These are phyloP conservation scores for Beroe ovata DNA, from an alignment of 37 sponge, comb jelly and placozoan genomes.

Conservation along the genomic window DNA sequence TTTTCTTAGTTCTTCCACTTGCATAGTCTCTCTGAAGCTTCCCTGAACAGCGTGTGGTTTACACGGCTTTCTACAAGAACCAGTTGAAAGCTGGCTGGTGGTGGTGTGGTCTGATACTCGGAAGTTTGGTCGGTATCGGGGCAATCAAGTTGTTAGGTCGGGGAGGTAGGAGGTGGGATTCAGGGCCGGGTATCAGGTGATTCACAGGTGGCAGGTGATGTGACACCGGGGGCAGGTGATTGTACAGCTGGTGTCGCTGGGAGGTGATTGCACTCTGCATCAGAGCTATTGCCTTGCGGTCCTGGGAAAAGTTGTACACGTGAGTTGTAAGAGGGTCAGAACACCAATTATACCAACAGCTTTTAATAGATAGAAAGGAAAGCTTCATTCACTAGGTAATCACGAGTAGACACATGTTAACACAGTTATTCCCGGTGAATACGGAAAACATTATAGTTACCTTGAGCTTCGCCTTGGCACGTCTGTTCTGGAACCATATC, in stretches of 20 bases:
- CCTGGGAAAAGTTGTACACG: conserved; percentile 3
- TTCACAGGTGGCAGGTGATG: not conserved
- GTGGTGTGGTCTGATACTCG: conserved; percentile 1
- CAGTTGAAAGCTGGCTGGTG: not conserved
- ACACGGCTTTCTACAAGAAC: conserved; percentile 20
- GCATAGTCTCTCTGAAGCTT: too few relatives aligned
- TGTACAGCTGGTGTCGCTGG: conserved; percentile 12
- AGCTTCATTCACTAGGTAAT: too few relatives aligned
- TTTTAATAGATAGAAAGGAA: too few relatives aligned
- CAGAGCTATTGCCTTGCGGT: conserved; percentile 61
- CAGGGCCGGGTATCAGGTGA: not conserved
- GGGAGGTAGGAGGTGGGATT: conserved; percentile 34
- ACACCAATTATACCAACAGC: too few relatives aligned
- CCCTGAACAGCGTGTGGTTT: too few relatives aligned
- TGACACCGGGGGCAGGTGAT: conserved; percentile 30
- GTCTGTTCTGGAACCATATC: conserved; percentile 66
- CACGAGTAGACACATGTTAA: too few relatives aligned
- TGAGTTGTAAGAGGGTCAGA: too few relatives aligned
- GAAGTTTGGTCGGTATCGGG: conserved; percentile 51
- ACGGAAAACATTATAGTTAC: not conserved
- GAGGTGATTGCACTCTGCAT: conserved; percentile 66
- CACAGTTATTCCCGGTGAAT: too few relatives aligned
- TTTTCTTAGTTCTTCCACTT: too few relatives aligned
- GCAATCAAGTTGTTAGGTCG: conserved; percentile 60
- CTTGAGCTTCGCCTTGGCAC: conserved; percentile 63